phyloP scores from a whole-genome alignment of 2,888 invertebrate species.

The Dryococelus australis region DNA sequence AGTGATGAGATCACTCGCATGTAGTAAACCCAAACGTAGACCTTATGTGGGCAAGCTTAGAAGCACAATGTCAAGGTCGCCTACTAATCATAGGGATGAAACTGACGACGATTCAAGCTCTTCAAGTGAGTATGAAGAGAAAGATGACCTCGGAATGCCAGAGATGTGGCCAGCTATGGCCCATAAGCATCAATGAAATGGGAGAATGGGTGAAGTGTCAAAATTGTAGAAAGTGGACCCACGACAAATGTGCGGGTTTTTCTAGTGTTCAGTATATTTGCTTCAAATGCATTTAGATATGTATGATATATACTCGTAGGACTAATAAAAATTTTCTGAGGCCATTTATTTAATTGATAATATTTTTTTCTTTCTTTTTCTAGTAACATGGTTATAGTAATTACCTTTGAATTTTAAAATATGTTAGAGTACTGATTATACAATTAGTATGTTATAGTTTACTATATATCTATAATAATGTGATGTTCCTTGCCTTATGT shows the following conservation, averaged over 20 bases:
- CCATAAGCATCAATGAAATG: background rate
- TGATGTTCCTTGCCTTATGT: no score
- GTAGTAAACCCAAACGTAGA: background rate
- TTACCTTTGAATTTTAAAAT: background rate
- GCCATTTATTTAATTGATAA: background rate
- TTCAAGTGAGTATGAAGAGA: background rate
- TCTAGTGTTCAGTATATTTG: no score
- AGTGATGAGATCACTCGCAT: background rate
- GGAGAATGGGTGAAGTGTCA: background rate
- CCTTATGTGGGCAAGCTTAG: background rate
- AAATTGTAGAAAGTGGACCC: background rate
- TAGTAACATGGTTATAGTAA: background rate
- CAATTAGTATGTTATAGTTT: background rate
- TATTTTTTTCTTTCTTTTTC: background rate
- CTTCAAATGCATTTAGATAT: no score
- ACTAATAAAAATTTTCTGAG: no score
- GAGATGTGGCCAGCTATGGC: background rate
- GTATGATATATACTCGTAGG: background rate
- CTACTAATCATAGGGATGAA: background rate
- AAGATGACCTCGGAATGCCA: background rate
- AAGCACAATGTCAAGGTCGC: background rate
- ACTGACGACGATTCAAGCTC: background rate
- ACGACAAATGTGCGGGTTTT: no score
- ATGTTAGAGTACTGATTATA: background rate
- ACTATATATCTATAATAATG: no score